Conservation (phyloP, 37 sponge, comb jelly and placozoan genomes). For the Corticium candelabrum region DNA sequence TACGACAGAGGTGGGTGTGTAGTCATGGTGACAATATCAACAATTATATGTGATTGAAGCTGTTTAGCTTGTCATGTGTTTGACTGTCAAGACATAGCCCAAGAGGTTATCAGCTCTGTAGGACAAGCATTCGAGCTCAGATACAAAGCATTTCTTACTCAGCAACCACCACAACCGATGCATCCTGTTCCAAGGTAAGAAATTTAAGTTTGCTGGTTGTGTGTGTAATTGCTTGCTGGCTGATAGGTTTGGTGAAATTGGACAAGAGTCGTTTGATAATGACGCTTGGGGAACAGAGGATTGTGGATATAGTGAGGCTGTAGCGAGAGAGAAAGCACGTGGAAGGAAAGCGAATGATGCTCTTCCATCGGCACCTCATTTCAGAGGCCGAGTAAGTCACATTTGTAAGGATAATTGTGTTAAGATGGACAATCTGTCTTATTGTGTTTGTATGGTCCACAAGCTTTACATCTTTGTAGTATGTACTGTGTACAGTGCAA, state of each 20-base stretch:
- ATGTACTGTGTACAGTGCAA: too few species aligned
- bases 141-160: constrained; percentile 57
- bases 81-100: constrained; percentile 49
- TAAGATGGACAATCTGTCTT: too few species aligned
- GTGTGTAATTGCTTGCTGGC: too few species aligned
- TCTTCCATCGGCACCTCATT: neutral
- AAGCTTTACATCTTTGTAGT: too few species aligned
- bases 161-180: constrained; percentile 17
- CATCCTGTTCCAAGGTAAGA: neutral
- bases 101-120: constrained; percentile 55
- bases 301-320: neutral
- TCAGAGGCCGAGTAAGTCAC: neutral
- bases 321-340: neutral
- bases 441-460: too few species aligned
- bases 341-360: too few species aligned
- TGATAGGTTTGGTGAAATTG: neutral
- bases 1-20: constrained; percentile 46
- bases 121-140: constrained; percentile 82
- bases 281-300: neutral
- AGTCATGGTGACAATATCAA: too few species aligned
- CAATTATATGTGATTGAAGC: too few species aligned
- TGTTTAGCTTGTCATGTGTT: constrained; percentile 73
- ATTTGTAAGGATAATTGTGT: too few species aligned
- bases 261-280: neutral
- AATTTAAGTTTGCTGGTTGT: neutral